Conservation (phyloP, 2,113 vertebrate genomes). For the Tamias sibiricus region DNA sequence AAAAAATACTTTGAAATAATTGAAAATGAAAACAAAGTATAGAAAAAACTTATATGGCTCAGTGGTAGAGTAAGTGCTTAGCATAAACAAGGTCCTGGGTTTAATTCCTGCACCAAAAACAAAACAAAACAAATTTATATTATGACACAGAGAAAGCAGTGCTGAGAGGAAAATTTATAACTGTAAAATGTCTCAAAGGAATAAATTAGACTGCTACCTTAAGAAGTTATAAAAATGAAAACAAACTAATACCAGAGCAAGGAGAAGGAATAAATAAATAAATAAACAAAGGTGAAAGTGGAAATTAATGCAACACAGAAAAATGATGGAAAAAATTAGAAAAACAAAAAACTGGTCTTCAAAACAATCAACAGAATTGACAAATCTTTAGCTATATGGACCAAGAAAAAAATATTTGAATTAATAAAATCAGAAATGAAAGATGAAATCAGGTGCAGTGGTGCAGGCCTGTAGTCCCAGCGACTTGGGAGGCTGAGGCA, state of each 20-base stretch:
- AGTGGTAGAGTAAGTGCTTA: background rate
- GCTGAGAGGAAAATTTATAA: background rate
- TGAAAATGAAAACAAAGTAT: too few relatives aligned
- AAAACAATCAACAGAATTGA: background rate
- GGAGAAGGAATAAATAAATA: background rate
- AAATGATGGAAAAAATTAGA: background rate
- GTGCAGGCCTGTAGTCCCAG: too few relatives aligned
- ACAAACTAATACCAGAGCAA: background rate
- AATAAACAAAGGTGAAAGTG: background rate
- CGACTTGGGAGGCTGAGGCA: too few relatives aligned
- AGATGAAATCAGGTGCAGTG: too few relatives aligned
- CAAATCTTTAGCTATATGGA: background rate
- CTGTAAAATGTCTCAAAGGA: background rate
- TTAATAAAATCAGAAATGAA: too few relatives aligned
- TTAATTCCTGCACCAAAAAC: background rate
- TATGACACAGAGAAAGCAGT: too few relatives aligned
- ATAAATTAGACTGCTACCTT: background rate
- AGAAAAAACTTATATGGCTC: background rate
- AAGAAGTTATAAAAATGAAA: background rate
- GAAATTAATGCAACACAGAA: background rate
- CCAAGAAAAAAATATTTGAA: too few relatives aligned
- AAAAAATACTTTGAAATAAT: too few relatives aligned
- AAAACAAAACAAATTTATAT: background rate
- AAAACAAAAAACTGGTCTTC: background rate
- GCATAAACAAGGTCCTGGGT: background rate